A percentile compares a stretch with the other conserved stretches of the same genome.
phyloP scores from a whole-genome alignment of 2,797 vertebrate species.

The Pangasius macronema region DNA sequence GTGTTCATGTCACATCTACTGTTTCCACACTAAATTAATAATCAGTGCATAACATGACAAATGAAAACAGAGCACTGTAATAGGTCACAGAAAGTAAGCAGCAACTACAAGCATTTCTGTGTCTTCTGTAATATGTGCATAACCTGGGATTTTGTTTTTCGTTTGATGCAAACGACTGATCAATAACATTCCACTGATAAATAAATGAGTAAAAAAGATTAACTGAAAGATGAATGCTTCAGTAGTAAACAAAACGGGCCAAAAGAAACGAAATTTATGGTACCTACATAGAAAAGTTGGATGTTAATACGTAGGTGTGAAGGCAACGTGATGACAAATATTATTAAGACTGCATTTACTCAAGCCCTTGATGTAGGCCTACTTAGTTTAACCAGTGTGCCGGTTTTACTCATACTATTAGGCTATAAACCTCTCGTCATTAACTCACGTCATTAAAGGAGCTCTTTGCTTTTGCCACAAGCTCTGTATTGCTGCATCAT shows the following conservation, averaged over 20 bases:
- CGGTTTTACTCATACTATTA: neutral
- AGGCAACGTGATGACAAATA: neutral
- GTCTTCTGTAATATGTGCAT: neutral
- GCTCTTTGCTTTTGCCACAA: slow-evolving; percentile 25
- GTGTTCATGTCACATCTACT: neutral
- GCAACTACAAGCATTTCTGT: neutral
- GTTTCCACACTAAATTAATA: neutral
- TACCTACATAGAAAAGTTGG: neutral
- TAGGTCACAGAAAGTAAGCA: neutral
- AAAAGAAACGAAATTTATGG: neutral
- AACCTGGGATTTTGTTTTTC: neutral
- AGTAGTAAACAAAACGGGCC: neutral
- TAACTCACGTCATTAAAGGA: slow-evolving; percentile 15
- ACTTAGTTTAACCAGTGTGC: neutral
- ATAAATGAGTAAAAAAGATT: neutral
- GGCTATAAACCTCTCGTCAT: neutral
- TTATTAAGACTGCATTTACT: neutral
- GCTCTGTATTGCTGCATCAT: slow-evolving; percentile 31
- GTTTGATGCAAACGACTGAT: neutral
- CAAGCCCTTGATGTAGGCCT: neutral
- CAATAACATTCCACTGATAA: neutral
- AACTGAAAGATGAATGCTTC: neutral
- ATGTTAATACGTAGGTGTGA: neutral
- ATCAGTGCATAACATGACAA: slow-evolving; percentile 30
- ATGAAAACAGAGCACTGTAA: neutral